Evolutionary conservation across 1,140 invertebrate genomes (phyloP).

Genomic region (Meloidogyne exigua): DNA sequence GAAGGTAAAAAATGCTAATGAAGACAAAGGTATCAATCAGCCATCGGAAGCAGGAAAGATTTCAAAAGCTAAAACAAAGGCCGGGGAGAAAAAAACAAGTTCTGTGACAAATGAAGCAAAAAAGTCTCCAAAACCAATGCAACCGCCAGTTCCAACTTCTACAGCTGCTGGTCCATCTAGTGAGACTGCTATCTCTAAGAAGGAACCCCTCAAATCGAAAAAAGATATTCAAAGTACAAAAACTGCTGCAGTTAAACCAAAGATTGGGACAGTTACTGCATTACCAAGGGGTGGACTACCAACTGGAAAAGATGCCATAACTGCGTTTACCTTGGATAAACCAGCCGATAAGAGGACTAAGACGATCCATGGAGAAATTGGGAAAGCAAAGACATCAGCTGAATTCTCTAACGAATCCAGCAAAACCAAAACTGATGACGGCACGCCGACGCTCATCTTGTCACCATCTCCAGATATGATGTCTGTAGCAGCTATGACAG

Average conservation of each 20-base stretch:
- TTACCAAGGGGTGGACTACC: not conserved
- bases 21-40: not conserved
- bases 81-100: not conserved
- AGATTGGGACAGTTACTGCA: not conserved
- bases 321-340: not conserved
- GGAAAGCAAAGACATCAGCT: not conserved
- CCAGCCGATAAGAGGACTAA: not conserved
- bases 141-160: not conserved
- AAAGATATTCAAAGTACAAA: not conserved
- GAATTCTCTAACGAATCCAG: not conserved
- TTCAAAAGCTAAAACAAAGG: not conserved
- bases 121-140: not conserved
- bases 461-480: not conserved
- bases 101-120: not conserved
- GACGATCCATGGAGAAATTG: not conserved
- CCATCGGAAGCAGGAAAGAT: not conserved
- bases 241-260: slow-evolving; percentile 1
- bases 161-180: not conserved
- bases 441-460: not conserved
- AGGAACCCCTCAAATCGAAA: not conserved
- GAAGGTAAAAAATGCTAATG: not conserved
- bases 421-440: not conserved
- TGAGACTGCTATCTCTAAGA: not conserved
- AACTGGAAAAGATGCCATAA: not conserved
- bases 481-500: not conserved